Percentiles rank a stretch among this genome's conserved stretches.
Evolutionary conservation across 1,140 invertebrate species (phyloP).

Genomic region (Latrodectus geometricus): DNA sequence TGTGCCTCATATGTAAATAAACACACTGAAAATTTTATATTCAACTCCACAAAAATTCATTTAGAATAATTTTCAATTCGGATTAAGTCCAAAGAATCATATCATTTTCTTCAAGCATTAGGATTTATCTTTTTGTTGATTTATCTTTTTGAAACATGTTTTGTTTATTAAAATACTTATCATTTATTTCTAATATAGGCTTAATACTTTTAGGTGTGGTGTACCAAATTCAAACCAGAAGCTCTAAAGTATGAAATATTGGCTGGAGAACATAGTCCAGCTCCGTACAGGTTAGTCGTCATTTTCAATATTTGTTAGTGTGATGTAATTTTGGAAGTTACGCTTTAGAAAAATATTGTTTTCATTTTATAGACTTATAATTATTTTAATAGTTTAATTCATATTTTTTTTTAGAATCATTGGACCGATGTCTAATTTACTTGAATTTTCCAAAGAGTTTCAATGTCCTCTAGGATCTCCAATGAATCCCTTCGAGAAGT

Average conservation of each 20-base stretch:
- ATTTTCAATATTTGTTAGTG: neutral
- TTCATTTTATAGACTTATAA: neutral
- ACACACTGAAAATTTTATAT: too few relatives aligned
- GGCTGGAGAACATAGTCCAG: neutral
- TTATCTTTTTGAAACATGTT: too few relatives aligned
- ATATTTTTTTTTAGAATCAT: slow-evolving; percentile 74
- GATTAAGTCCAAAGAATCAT: too few relatives aligned
- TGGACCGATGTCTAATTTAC: slow-evolving; percentile 89
- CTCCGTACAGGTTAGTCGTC: neutral
- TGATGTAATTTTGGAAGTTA: neutral
- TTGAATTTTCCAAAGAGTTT: slow-evolving; percentile 88
- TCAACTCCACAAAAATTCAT: too few relatives aligned
- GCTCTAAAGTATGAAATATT: neutral
- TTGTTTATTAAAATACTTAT: too few relatives aligned
- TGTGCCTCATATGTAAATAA: too few relatives aligned
- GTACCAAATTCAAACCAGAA: neutral
- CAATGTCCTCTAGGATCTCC: slow-evolving; percentile 81
- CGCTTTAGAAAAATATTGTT: neutral
- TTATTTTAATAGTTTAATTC: neutral
- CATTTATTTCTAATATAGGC: too few relatives aligned
- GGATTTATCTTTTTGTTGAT: too few relatives aligned
- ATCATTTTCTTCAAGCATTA: too few relatives aligned
- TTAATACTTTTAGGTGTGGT: neutral
- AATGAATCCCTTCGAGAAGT: slow-evolving; percentile 92
- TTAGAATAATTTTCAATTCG: too few relatives aligned